These are phyloP conservation scores for Campopleginae sp. DNA, from an alignment of 2,888 invertebrate species.

Conservation along the genomic window DNA sequence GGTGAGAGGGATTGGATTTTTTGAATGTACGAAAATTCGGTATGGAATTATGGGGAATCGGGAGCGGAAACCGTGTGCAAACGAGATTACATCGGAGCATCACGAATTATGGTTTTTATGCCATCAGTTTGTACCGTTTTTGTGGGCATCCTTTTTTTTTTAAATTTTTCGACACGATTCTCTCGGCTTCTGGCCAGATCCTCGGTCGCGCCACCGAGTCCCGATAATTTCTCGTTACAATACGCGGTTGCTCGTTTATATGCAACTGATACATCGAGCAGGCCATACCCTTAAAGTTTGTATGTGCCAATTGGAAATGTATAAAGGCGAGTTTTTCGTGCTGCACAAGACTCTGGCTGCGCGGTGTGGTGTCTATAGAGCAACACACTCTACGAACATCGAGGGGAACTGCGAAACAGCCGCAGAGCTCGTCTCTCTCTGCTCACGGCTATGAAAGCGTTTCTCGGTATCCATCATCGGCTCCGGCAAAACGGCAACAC, in stretches of 20 bases:
- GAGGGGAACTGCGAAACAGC: constrained; percentile 56
- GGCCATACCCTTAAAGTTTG: constrained; percentile 56
- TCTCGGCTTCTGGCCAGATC: not conserved
- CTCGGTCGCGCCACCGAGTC: constrained; percentile 8
- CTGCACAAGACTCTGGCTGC: constrained; percentile 28
- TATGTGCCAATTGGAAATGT: constrained; percentile 59
- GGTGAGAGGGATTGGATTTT: not conserved
- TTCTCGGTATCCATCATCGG: constrained; percentile 74
- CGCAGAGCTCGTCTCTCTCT: constrained; percentile 32
- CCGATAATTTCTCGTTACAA: constrained; percentile 26
- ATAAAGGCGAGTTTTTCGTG: constrained; percentile 59
- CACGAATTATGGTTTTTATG: constrained; percentile 23
- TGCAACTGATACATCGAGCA: no score
- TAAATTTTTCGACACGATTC: not conserved
- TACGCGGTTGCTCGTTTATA: not conserved
- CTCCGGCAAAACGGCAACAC: constrained; percentile 54
- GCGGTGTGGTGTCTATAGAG: constrained; percentile 19
- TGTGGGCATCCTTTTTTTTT: constrained; percentile 14
- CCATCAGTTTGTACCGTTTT: constrained; percentile 10
- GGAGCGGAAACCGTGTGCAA: constrained; percentile 1
- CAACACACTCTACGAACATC: constrained; percentile 38
- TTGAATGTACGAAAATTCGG: not conserved
- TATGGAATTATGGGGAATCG: not conserved
- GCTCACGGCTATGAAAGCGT: constrained; percentile 72
- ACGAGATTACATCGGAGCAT: constrained; percentile 12